Evolutionary conservation across 2,888 invertebrate species (phyloP).

Genomic region (Nemotelus pantherinus): DNA sequence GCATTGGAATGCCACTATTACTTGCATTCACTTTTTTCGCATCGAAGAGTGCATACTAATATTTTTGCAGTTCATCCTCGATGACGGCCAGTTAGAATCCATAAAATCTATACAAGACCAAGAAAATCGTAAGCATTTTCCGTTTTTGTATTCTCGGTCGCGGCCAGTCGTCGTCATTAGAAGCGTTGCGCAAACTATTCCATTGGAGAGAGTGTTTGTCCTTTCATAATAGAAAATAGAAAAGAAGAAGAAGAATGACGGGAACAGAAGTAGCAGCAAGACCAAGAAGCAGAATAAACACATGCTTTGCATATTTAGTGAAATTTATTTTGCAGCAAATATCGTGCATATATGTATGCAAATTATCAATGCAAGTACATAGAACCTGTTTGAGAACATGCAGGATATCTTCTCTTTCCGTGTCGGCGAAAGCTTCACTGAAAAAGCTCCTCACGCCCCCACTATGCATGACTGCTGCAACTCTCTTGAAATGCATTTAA

Average conservation of each 20-base stretch:
- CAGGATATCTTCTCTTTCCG: background rate
- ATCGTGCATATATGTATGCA: background rate
- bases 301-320: slow-evolving; percentile 21
- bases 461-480: background rate
- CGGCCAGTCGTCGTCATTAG: too few species aligned
- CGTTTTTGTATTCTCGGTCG: too few species aligned
- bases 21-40: background rate
- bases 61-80: slow-evolving; percentile 10
- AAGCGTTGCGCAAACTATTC: too few species aligned
- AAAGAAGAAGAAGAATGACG: too few species aligned
- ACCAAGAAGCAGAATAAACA: background rate
- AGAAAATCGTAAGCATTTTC: too few species aligned
- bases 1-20: slow-evolving; percentile 32
- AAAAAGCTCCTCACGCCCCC: slow-evolving; percentile 1
- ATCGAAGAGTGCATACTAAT: background rate
- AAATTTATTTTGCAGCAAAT: background rate
- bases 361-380: background rate
- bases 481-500: background rate
- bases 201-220: background rate
- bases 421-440: background rate
- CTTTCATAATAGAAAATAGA: background rate
- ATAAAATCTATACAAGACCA: too few species aligned
- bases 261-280: too few species aligned
- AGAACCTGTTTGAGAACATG: background rate
- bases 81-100: too few species aligned